Evolutionary conservation across 1,140 invertebrate species (phyloP), one percentile per base, ranked within the genome.

Genomic region (Whitmania pigra): DNA sequence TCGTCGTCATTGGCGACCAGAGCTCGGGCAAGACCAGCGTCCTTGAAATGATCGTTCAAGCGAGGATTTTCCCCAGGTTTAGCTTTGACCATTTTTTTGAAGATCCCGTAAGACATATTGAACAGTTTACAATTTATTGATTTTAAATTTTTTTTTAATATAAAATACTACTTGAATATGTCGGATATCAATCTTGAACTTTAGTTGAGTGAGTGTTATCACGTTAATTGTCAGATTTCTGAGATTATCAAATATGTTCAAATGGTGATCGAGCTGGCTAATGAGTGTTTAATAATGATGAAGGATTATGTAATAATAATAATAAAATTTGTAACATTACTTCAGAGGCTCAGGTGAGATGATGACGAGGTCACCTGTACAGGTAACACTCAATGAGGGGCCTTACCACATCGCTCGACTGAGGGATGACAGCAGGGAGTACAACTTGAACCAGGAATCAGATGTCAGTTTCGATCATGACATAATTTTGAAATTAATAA

Each of bases 1-100:
- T 99, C 54, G 93, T 99, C 67, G 97, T 99, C n/a, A 94, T 99
- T 25, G 97, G 97, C 0, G 97, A 99, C 85, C 97, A 99, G 84
- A 97, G 93, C 81, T 93, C 95, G 40, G 97, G 97, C 22, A 99
- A 99, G 86, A 99, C 96, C 6, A 96, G 92, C 43, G 95, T 99
- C 15, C 83, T 99, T 1, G 96, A 99, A 86, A 99, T 99, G 90
- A 91, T 99, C 74, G 95, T 94, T 4, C 92, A 95, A 82, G 95
- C 95, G 15, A 85, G 96, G 76, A 97, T 99, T 78, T 98, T 98
- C 84, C 94, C 95, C 4, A 87, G 87, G 86, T 83, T 75, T 82
- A 77, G 20, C 2, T 13, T 36, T 36, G 31, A 6, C 31, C 2
- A 36, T 36, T 36, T 36, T 36, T 36, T 36, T 3, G 6, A 36